Evolutionary conservation across 23 tunicate species (phyloP), one percentile per base, ranked within the genome.

Genomic region (Styela clava): DNA sequence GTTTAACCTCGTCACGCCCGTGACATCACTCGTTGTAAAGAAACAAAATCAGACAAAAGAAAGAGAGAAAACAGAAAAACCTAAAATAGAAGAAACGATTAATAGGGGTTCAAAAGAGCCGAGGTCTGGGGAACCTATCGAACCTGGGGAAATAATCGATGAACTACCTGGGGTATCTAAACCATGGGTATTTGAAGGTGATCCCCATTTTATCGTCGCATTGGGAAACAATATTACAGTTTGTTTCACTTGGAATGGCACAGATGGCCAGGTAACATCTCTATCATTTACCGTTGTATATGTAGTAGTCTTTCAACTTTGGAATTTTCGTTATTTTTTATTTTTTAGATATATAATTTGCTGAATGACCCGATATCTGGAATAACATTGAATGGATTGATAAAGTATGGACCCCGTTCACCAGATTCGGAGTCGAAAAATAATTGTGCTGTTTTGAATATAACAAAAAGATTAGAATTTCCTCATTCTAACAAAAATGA

Each of bases 171-270:
- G 25, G 23, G 37, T 21, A 21, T 77, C 32, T 35, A 25, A 28
- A 9, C 32, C 65, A 24, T 31, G 36, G 81, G 32, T 51, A 28
- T 52, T 77, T 29, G 74, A 83, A 69, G 86, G 86, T 51, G 86
- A 83, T 63, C 86, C 86, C 52, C 86, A 83, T 71, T 83, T 83
- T 28, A 62, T 83, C 26, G 73, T 83, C 30, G 52, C 35, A 2
- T 34, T 83, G 1, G 36, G 36, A 27, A 26, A 71, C 24, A 69
- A 83, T 52, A n/a, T 83, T 61, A 83, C 80, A 0, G 79, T 74
- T 29, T 83, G 86, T 30, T 83, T 83, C 24, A 83, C 86, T 24
- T 83, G 86, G 86, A 74, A 61, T 3, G 86, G 86, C 22, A 61
- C 27, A 33, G 79, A 74, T 27, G 86, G 68, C 2, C 34, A 83